Percentiles rank a stretch among this genome's conserved stretches.
phyloP scores from a whole-genome alignment of 2,888 invertebrate species.

The Uropetala carovei region DNA sequence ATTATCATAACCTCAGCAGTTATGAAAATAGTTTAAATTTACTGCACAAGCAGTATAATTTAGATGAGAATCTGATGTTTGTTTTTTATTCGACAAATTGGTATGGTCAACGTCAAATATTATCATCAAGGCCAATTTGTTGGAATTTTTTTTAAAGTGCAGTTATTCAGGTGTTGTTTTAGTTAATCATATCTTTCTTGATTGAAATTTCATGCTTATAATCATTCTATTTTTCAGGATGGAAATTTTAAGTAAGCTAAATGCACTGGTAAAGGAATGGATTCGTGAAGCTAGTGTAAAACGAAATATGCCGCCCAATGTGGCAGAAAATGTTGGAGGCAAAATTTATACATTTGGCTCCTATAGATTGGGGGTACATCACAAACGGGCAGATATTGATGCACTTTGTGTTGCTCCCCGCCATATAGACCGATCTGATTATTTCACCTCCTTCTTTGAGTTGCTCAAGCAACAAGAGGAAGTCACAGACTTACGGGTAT shows the following conservation, averaged over 20 bases:
- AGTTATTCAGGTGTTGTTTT: too few relatives aligned
- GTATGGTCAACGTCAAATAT: not conserved
- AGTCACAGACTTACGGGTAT: constrained; percentile 88
- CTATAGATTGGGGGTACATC: constrained; percentile 82
- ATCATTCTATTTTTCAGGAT: constrained; percentile 73
- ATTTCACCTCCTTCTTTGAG: constrained; percentile 97
- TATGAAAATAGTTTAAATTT: too few relatives aligned
- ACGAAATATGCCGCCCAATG: constrained; percentile 94
- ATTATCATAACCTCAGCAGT: too few relatives aligned
- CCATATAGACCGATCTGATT: constrained; percentile 95
- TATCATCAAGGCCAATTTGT: too few relatives aligned
- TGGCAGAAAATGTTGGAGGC: constrained; percentile 93
- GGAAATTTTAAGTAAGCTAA: constrained; percentile 84
- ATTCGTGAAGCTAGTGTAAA: constrained; percentile 91
- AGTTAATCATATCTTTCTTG: too few relatives aligned
- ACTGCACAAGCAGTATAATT: too few relatives aligned
- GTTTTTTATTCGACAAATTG: too few relatives aligned
- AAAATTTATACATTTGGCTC: constrained; percentile 99
- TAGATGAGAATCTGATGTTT: too few relatives aligned
- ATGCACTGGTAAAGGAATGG: constrained; percentile 95
- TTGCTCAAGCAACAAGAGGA: constrained; percentile 90
- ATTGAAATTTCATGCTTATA: constrained; percentile 1
- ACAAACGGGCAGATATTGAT: constrained; percentile 97
- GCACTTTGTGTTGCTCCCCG: constrained; percentile 98
- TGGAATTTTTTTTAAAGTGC: too few relatives aligned